Percentiles rank a stretch among this genome's conserved stretches.
These are phyloP conservation scores for Melospiza melodia DNA, from an alignment of 2,113 vertebrate species.

Conservation along the genomic window DNA sequence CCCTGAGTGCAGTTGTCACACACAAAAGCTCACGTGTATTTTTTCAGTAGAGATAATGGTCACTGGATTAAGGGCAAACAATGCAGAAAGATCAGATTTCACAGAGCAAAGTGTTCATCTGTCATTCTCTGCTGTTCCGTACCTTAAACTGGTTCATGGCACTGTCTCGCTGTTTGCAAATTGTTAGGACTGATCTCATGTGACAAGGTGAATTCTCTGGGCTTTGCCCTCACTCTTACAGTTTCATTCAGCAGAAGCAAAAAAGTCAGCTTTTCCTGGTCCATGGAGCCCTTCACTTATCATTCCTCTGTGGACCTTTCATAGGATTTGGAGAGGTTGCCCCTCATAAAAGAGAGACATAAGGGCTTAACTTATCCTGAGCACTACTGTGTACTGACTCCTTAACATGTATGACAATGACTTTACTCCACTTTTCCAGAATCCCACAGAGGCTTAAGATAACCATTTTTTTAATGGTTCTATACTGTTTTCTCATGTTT, in stretches of 20 bases:
- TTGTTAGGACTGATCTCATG: background rate
- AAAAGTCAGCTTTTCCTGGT: background rate
- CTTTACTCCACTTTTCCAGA: background rate
- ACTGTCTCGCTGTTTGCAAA: background rate
- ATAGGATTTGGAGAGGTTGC: background rate
- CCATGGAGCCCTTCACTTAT: background rate
- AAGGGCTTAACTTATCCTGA: background rate
- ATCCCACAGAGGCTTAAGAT: background rate
- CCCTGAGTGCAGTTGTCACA: background rate
- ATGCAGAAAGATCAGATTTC: conserved; percentile 15
- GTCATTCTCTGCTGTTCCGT: background rate
- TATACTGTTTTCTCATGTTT: background rate
- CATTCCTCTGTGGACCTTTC: background rate
- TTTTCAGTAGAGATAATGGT: conserved; percentile 25
- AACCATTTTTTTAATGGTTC: background rate
- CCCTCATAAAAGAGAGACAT: background rate
- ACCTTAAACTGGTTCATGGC: background rate
- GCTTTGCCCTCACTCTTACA: background rate
- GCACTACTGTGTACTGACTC: background rate
- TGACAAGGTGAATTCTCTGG: background rate
- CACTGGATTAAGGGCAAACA: background rate
- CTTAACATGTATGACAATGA: background rate
- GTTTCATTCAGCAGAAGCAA: background rate
- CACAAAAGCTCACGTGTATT: background rate
- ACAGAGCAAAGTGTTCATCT: background rate